Evolutionary conservation across 2,797 vertebrate species (phyloP).

Genomic region (Amphiprion clarkii): DNA sequence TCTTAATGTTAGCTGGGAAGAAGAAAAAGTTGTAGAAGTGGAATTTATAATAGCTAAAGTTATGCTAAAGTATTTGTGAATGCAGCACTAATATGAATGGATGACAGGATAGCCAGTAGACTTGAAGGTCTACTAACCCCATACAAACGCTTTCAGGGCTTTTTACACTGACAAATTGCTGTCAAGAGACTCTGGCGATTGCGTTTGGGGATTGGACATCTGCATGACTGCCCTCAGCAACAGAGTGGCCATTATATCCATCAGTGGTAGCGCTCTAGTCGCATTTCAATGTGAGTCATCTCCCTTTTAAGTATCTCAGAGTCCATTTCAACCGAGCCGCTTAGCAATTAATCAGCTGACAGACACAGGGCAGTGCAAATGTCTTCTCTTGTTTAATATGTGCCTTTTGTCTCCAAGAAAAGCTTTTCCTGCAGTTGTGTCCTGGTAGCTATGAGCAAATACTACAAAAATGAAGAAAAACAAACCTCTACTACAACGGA

Average conservation of each 20-base stretch:
- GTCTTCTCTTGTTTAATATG: conserved; percentile 29
- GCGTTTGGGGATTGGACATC: conserved; percentile 46
- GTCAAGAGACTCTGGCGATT: conserved; percentile 33
- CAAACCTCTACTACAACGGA: conserved; percentile 9
- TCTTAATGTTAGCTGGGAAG: background rate
- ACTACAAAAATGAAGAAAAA: conserved; percentile 23
- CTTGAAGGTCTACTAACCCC: conserved; percentile 15
- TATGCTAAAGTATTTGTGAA: background rate
- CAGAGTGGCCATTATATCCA: conserved; percentile 55
- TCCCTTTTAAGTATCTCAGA: conserved; percentile 56
- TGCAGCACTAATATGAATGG: conserved; percentile 8
- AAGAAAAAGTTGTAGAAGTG: background rate
- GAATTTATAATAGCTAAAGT: background rate
- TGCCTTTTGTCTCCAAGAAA: conserved; percentile 29
- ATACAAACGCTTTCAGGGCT: conserved; percentile 34
- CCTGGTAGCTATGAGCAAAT: conserved; percentile 39
- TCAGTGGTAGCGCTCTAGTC: conserved; percentile 60
- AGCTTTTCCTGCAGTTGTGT: background rate
- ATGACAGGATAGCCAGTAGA: conserved; percentile 25
- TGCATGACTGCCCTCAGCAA: conserved; percentile 48
- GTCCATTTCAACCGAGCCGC: conserved; percentile 45
- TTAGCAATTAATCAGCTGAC: conserved; percentile 45
- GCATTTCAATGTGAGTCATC: conserved; percentile 64
- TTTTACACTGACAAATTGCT: conserved; percentile 45
- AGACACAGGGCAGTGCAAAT: conserved; percentile 31